phyloP scores from a whole-genome alignment of 2,888 invertebrate species.

The Yponomeuta sedellus region DNA sequence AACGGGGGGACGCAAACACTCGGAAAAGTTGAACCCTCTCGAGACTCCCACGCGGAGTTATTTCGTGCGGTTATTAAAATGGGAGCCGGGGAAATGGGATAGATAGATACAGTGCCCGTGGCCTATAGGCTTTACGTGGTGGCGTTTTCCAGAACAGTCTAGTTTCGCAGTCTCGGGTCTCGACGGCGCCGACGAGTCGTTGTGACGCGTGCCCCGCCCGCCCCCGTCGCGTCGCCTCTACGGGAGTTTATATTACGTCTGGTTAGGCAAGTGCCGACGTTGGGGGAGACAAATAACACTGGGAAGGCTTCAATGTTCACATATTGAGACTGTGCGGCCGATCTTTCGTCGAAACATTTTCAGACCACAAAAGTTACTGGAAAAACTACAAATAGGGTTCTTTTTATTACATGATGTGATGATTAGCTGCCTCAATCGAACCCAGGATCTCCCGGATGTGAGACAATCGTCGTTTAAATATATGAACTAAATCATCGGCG shows the following conservation, averaged over 20 bases:
- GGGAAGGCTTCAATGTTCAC: constrained; percentile 30
- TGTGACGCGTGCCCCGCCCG: constrained; percentile 66
- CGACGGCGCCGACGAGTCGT: constrained; percentile 62
- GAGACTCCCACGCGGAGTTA: neutral
- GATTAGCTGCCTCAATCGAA: too few relatives aligned
- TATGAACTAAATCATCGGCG: too few relatives aligned
- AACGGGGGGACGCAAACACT: neutral
- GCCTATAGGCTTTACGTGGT: constrained; percentile 4
- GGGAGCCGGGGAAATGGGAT: neutral
- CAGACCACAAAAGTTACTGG: constrained; percentile 2
- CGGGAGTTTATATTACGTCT: constrained; percentile 42
- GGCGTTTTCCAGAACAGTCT: constrained; percentile 46
- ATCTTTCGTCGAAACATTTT: constrained; percentile 22
- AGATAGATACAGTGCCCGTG: neutral
- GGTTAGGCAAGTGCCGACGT: constrained; percentile 37
- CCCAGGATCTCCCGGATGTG: too few relatives aligned
- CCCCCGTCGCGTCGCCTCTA: constrained; percentile 56
- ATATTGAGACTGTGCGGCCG: constrained; percentile 27
- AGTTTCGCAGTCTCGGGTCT: constrained; percentile 30
- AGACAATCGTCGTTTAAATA: too few relatives aligned
- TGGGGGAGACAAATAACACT: constrained; percentile 29
- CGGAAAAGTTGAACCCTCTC: neutral
- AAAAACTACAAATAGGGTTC: too few relatives aligned
- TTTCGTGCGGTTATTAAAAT: constrained; percentile 1
- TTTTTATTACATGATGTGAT: too few relatives aligned